Evolutionary conservation across 2,888 invertebrate species (phyloP), one percentile per base, ranked within the genome.

Genomic region (Meiosimyza decipiens): DNA sequence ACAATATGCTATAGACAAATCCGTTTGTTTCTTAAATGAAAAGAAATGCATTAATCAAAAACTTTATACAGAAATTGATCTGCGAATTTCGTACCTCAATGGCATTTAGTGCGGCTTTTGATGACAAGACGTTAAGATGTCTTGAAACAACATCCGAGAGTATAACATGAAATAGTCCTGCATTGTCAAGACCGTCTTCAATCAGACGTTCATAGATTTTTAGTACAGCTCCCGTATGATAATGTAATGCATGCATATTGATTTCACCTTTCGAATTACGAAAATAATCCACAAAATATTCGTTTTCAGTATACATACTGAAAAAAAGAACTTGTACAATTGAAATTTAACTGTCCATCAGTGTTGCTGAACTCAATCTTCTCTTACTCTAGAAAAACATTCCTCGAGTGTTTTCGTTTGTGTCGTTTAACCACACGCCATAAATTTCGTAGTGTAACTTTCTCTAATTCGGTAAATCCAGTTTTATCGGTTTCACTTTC

Each of bases 151-250:
- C 63, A 4, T 70, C 70, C 5, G 63, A n/a, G 47, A 70, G 13
- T 47, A 70, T 63, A 12, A 70, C 54, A 47, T 63, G 62, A 9
- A 54, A 52, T 6, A 2, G 28, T n/a, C 65, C 52, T 5, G 75
- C 52, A 74, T 82, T 78, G 47, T 74, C 75, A 9, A 84, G 57
- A 2, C 80, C 77, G 40, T 74, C 76, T 9, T 81, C 79, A 57
- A 84, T 85, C 6, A 83, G 57, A 6, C 47, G 59, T 5, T 79
- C 77, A 15, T 82, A 40, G 13, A 76, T 70, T 1, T 74, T 60
- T 67, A 85, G 77, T 28, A 82, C 72, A 0, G 62, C 28, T 47
- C 71, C 18, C 0, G 78, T 73, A 75, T 85, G 84, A 0, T 59
- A 50, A 67, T 83, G 79, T 49, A 85, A 71, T 2, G 50, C 68